phyloP scores from a whole-genome alignment of 1,140 invertebrate species.

The Pemphigus obesinymphae region DNA sequence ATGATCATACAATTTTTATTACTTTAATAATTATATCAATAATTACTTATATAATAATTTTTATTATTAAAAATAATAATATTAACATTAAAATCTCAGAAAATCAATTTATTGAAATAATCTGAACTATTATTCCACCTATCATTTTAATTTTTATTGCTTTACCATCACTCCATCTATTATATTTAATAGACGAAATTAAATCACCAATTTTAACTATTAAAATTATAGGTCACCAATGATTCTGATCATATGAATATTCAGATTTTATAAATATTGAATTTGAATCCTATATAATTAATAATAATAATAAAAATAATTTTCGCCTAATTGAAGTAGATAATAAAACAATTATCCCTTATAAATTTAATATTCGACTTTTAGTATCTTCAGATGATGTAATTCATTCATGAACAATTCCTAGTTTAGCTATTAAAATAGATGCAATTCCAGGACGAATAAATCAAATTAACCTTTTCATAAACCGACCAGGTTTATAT shows the following conservation, averaged over 20 bases:
- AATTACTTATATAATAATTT: conserved; percentile 40
- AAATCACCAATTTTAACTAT: neutral
- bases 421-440: neutral
- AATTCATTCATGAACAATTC: neutral
- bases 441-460: neutral
- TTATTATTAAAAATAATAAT: conserved; percentile 48
- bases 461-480: neutral
- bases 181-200: neutral
- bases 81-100: neutral
- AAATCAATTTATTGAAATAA: neutral
- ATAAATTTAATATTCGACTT: neutral
- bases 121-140: neutral
- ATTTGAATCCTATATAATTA: neutral
- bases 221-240: neutral
- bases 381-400: neutral
- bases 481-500: neutral
- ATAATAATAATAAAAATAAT: neutral
- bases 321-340: neutral
- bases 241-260: neutral
- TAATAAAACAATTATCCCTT: neutral
- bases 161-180: neutral
- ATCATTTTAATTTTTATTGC: neutral
- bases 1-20: conserved; percentile 57
- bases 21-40: conserved; percentile 49
- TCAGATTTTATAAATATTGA: neutral